These are phyloP conservation scores for Bubo scandiacus DNA, from an alignment of 2,113 vertebrate genomes.

Conservation along the genomic window DNA sequence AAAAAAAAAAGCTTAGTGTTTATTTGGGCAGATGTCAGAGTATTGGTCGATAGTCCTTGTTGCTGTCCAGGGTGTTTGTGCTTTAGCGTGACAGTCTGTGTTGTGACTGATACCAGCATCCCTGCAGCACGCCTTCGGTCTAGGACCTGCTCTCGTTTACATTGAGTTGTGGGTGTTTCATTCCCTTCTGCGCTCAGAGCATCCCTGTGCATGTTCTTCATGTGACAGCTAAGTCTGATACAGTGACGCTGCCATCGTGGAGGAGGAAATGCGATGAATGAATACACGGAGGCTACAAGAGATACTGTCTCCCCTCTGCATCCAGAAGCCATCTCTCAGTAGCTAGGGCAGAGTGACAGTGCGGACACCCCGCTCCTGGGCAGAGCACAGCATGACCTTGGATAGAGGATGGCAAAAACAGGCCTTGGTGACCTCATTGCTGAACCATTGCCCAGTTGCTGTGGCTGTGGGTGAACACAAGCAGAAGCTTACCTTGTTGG, in stretches of 20 bases:
- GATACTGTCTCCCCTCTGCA: background rate
- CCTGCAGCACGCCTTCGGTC: background rate
- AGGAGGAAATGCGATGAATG: background rate
- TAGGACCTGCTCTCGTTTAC: background rate
- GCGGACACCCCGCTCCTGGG: fast-evolving
- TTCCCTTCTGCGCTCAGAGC: background rate
- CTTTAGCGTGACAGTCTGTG: background rate
- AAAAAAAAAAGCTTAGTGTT: background rate
- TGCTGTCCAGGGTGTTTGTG: background rate
- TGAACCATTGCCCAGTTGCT: fast-evolving
- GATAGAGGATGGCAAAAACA: background rate
- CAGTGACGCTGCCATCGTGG: background rate
- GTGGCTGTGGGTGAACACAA: background rate
- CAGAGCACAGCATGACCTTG: background rate
- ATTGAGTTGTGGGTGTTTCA: fast-evolving
- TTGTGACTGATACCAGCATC: background rate
- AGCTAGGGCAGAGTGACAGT: background rate
- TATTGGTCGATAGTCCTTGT: background rate
- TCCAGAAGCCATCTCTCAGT: background rate
- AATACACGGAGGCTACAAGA: background rate
- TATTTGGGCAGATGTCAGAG: background rate
- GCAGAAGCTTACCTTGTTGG: background rate
- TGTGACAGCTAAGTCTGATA: background rate
- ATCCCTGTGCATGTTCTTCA: background rate
- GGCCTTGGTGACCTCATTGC: background rate